Evolutionary conservation across 1,140 invertebrate genomes (phyloP), one percentile per base, ranked within the genome.

Genomic region (Eupeodes corollae): DNA sequence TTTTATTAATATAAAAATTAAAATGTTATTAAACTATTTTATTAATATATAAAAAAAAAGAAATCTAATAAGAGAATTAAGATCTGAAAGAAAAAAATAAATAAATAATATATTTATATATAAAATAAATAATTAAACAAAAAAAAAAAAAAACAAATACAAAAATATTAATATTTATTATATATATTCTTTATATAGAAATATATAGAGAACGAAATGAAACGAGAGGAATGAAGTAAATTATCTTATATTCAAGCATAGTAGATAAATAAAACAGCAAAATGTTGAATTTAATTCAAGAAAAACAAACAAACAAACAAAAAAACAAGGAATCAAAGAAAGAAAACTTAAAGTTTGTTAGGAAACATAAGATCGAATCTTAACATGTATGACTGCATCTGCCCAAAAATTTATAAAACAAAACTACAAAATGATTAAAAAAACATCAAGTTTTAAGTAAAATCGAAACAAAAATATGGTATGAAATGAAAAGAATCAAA

Each of bases 321-420:
- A 18, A 12, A 21, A 41, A 41, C 3, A 18, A 14, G 16, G 11
- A 41, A 41, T 15, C 16, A 43, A 43, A 43, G 12, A 43, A 43
- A 43, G 26, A 12, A 32, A 43, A 41, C 5, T 6, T 3, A 18
- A 32, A 30, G 12, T n/a, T 43, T 43, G 42, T 43, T 43, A 43
- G 21, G 42, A 26, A 14, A n/a, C 13, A n/a, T 43, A 43, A 43
- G 42, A 43, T 32, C 42, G 42, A 43, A 43, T 43, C 42, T 43
- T 43, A 43, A 43, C 42, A 43, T 41, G 19, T 26, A 43, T 43
- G 42, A 43, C 42, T 43, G 42, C 42, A 43, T 43, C 42, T 43
- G 42, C 42, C 42, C 42, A 43, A 43, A 31, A 15, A 32, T n/a
- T 6, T 11, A 31, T 26, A 31, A 5, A 32, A 43, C 3, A 31